Evolutionary conservation across 1,140 invertebrate genomes (phyloP).

Genomic region (Bombus waltoni): DNA sequence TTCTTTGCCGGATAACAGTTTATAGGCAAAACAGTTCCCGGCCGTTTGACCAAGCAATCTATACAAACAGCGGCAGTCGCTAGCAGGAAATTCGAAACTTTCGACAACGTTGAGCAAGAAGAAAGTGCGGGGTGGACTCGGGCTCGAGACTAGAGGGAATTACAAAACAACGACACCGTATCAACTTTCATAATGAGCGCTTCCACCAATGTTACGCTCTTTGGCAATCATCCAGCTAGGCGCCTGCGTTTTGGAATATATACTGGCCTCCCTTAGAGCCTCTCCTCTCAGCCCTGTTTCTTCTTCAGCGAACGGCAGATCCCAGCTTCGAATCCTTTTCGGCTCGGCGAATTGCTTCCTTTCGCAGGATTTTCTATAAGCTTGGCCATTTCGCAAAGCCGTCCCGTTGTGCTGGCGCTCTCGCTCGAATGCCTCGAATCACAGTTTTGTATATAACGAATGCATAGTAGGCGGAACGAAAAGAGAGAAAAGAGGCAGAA

Average conservation of each 20-base stretch:
- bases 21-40: slow-evolving; percentile 39
- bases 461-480: slow-evolving; percentile 15
- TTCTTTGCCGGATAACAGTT: slow-evolving; percentile 39
- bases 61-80: slow-evolving; percentile 42
- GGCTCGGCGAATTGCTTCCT: slow-evolving; percentile 64
- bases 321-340: slow-evolving; percentile 64
- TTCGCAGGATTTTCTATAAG: slow-evolving; percentile 70
- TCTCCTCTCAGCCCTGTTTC: slow-evolving; percentile 27
- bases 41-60: slow-evolving; percentile 55
- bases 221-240: slow-evolving; percentile 76
- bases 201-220: slow-evolving; percentile 73
- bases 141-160: slow-evolving; percentile 60
- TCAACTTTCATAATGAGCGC: slow-evolving; percentile 80
- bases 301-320: slow-evolving; percentile 42
- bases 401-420: slow-evolving; percentile 55
- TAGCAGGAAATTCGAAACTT: slow-evolving; percentile 76
- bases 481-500: slow-evolving; percentile 7
- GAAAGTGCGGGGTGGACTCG: slow-evolving; percentile 49
- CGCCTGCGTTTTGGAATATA: slow-evolving; percentile 62
- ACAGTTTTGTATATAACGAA: slow-evolving; percentile 49
- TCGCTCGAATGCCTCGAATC: slow-evolving; percentile 57
- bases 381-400: slow-evolving; percentile 68
- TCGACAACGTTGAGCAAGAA: slow-evolving; percentile 72
- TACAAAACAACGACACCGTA: slow-evolving; percentile 77
- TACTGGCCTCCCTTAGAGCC: slow-evolving; percentile 21